Percentiles rank a stretch among this genome's conserved stretches.
These are phyloP conservation scores for Molossus alvarezi DNA, from an alignment of 2,797 vertebrate species.

Conservation along the genomic window DNA sequence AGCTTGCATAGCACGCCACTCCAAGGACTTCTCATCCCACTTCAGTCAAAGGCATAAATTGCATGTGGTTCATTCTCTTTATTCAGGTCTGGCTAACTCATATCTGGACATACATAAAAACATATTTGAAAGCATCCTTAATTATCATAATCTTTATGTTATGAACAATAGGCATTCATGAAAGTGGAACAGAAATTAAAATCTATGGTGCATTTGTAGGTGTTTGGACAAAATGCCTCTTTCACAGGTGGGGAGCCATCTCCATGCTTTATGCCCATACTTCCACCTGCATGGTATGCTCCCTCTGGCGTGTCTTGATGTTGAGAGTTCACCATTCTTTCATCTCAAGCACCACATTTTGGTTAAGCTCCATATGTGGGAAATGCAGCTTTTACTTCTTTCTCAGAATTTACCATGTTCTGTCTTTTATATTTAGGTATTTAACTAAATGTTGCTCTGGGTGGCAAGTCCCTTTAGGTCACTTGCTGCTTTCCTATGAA, in stretches of 20 bases:
- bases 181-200: background rate
- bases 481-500: background rate
- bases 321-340: background rate
- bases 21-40: background rate
- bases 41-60: background rate
- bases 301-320: background rate
- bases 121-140: conserved; percentile 20
- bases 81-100: background rate
- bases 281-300: background rate
- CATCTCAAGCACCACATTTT: background rate
- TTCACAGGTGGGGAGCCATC: background rate
- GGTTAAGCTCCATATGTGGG: background rate
- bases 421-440: background rate
- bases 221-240: background rate
- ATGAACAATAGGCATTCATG: background rate
- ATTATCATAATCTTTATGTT: background rate
- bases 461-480: background rate
- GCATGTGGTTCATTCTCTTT: background rate
- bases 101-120: background rate
- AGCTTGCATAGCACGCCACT: background rate
- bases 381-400: background rate
- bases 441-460: background rate
- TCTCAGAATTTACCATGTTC: background rate
- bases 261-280: background rate
- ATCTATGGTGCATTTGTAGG: background rate